Evolutionary conservation across 2,888 invertebrate species (phyloP), one percentile per base, ranked within the genome.

Genomic region (Rhogogaster chlorosoma): DNA sequence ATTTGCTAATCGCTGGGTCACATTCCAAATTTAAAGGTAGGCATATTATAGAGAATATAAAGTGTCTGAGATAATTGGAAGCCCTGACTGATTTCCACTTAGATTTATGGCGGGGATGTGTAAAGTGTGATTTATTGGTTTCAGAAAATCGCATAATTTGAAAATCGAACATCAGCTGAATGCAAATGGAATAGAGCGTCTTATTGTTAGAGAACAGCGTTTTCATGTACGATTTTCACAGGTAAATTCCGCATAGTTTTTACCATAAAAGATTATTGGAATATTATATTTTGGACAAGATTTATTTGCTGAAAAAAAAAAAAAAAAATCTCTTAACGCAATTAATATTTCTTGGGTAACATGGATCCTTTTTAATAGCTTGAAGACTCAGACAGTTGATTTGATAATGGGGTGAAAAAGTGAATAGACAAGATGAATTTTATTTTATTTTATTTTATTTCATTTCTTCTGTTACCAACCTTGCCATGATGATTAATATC

Each of bases 1-100:
- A 91, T 93, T 88, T 93, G 92, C 89, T 93, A 92, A 91, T 73
- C 26, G 15, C 12, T 32, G 53, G 32, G 36, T 32, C 70, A 45
- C 64, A 61, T 84, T 77, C 75, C 77, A 42, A 53, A 22, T 77
- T 84, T 38, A 15, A 84, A 75, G 75, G 75, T 36, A 77, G 32
- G 26, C 15, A 49, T 12, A 71, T 71, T 7, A 1, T 22, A 12
- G 10, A n/a, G 64, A 26, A 64, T 26, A 2, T 64, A 64, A 15
- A 12, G 15, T 45, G 4, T 45, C 2, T 45, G 6, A 53, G 53
- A 53, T n/a, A 32, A 49, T 78, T 4, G 45, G 9, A 78, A 26
- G 2, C 53, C 10, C 29, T 26, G n/a, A 64, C 2, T 6, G 22
- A 1, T 57, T 22, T 3, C 5, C 15, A 18, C 5, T 22, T 36